phyloP scores from a whole-genome alignment of 2,113 vertebrate species.

The Peucedramus taeniatus region DNA sequence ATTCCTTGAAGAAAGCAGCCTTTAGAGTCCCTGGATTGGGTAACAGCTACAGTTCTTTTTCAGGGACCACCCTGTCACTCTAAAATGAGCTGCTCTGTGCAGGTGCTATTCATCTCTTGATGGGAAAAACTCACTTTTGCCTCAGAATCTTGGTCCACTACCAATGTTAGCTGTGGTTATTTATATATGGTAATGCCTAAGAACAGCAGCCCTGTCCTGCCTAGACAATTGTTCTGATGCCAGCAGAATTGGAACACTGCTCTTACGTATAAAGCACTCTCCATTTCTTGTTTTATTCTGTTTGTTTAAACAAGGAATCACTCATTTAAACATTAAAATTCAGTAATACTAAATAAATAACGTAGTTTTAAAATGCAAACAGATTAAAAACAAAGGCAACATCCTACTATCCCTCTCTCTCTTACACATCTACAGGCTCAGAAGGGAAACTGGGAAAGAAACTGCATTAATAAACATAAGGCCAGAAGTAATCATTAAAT shows the following conservation, averaged over 20 bases:
- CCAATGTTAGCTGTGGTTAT: neutral
- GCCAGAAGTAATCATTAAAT: constrained; percentile 44
- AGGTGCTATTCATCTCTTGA: neutral
- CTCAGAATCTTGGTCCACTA: neutral
- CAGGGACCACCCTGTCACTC: neutral
- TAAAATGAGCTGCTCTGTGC: neutral
- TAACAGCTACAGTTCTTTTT: neutral
- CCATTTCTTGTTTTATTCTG: neutral
- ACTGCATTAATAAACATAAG: constrained; percentile 43
- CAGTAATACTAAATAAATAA: constrained; percentile 20
- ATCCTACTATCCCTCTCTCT: neutral
- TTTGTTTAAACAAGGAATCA: constrained; percentile 12
- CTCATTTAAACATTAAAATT: constrained; percentile 13
- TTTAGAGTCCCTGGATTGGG: neutral
- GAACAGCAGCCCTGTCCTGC: neutral
- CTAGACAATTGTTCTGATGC: neutral
- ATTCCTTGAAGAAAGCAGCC: neutral
- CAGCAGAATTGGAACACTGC: neutral
- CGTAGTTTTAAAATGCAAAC: neutral
- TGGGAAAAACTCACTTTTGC: neutral
- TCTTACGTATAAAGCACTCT: neutral
- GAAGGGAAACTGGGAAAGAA: neutral
- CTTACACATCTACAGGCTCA: neutral
- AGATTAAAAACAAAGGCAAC: constrained; percentile 25
- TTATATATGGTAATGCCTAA: neutral